Percentiles rank a stretch among this genome's conserved stretches.
These are phyloP conservation scores for Drosophila nannoptera DNA, from an alignment of 1,140 invertebrate genomes.

Conservation along the genomic window DNA sequence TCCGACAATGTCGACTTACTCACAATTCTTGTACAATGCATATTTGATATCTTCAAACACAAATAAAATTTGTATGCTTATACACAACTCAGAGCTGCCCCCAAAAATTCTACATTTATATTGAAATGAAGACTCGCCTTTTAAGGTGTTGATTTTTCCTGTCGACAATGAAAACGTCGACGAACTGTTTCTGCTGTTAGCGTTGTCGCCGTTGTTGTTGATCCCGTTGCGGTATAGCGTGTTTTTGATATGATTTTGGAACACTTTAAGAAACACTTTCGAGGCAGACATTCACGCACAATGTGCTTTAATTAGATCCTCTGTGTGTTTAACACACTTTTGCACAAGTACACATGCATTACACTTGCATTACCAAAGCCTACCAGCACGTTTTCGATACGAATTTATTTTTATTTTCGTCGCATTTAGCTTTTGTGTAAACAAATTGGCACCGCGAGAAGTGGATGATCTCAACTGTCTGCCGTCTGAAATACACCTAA, in stretches of 20 bases:
- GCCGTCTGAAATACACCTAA: slow-evolving; percentile 29
- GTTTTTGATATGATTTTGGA: slow-evolving; percentile 20
- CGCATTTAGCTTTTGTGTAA: slow-evolving; percentile 32
- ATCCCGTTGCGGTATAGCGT: slow-evolving; percentile 12
- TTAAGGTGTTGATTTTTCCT: slow-evolving; percentile 52
- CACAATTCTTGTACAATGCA: slow-evolving; percentile 23
- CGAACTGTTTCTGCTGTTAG: slow-evolving; percentile 1
- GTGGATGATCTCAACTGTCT: slow-evolving; percentile 6
- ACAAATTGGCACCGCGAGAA: slow-evolving; percentile 24
- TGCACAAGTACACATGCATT: slow-evolving; percentile 24
- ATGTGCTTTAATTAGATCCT: slow-evolving; percentile 19
- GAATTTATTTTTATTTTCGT: slow-evolving; percentile 39
- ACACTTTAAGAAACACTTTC: slow-evolving; percentile 7
- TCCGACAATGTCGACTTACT: too few relatives aligned
- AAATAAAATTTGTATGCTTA: slow-evolving; percentile 26
- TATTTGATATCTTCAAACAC: slow-evolving; percentile 18
- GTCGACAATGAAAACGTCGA: slow-evolving; percentile 30
- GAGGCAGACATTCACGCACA: slow-evolving; percentile 5
- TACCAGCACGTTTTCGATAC: slow-evolving; percentile 20
- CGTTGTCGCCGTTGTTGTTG: slow-evolving; percentile 1
- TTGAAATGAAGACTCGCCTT: slow-evolving; percentile 60
- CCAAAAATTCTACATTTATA: not conserved
- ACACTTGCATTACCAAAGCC: slow-evolving; percentile 23
- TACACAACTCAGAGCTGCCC: not conserved
- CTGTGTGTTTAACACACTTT: slow-evolving; percentile 39